These are phyloP conservation scores for Hylaea fasciaria DNA, from an alignment of 2,888 invertebrate genomes.

Conservation along the genomic window DNA sequence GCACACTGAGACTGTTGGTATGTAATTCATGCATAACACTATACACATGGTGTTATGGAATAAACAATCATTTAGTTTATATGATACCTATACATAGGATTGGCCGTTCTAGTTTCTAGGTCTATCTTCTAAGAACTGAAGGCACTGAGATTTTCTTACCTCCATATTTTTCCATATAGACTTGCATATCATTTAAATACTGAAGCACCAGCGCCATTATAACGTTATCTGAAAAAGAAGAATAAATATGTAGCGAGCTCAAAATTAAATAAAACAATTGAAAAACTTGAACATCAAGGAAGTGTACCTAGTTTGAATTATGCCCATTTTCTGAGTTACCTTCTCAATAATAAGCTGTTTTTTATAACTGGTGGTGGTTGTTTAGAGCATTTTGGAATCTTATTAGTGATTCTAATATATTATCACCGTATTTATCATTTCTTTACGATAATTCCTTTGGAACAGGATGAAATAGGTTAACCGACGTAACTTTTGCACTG, in stretches of 20 bases:
- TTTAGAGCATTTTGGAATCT: constrained; percentile 16
- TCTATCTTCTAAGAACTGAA: constrained; percentile 1
- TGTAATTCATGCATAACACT: background rate
- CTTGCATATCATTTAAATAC: constrained; percentile 91
- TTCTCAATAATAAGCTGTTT: constrained; percentile 1
- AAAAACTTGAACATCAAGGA: constrained; percentile 43
- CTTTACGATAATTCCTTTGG: constrained; percentile 19
- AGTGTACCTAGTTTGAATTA: constrained; percentile 20
- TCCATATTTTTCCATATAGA: constrained; percentile 92
- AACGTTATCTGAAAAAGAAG: constrained; percentile 41
- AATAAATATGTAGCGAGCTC: constrained; percentile 15
- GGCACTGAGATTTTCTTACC: constrained; percentile 83
- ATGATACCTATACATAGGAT: too few relatives aligned
- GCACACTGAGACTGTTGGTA: background rate
- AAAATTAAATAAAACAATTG: constrained; percentile 45
- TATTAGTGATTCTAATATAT: background rate
- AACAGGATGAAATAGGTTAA: constrained; percentile 49
- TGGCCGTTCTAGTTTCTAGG: constrained; percentile 1
- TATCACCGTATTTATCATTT: constrained; percentile 20
- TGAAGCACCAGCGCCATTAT: constrained; percentile 93
- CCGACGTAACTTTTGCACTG: constrained; percentile 44
- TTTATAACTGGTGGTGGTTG: background rate
- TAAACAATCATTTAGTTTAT: too few relatives aligned
- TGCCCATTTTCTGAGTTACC: constrained; percentile 15
- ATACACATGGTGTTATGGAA: background rate